Percentiles rank a stretch among this genome's conserved stretches.
Evolutionary conservation across 53 echinoderm and acorn worm genomes (phyloP).

Genomic region (Patiria pectinifera): DNA sequence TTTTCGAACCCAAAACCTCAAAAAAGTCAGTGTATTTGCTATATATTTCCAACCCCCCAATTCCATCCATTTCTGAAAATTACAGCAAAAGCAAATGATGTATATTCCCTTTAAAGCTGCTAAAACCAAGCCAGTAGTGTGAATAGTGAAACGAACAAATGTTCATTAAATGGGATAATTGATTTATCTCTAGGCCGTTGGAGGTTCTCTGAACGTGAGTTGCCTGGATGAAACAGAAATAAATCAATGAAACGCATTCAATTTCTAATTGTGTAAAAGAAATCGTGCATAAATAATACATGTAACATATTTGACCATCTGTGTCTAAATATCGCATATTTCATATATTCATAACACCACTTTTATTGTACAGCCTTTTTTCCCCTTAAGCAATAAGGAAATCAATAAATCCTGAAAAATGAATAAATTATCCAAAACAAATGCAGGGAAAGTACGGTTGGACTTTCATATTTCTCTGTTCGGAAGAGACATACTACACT

Average conservation of each 20-base stretch:
- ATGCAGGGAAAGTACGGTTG: background rate
- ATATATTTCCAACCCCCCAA: no score
- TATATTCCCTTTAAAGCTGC: no score
- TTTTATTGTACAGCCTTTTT: no score
- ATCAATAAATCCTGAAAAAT: background rate
- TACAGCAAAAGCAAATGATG: no score
- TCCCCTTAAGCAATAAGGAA: background rate
- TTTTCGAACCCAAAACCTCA: no score
- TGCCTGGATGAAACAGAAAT: background rate
- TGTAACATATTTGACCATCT: background rate
- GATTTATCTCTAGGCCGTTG: background rate
- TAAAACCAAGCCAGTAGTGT: no score
- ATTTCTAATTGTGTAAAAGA: background rate
- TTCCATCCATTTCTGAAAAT: no score
- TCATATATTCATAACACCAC: background rate
- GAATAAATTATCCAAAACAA: background rate
- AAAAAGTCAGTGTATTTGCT: no score
- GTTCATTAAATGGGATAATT: no score
- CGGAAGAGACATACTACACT: no score
- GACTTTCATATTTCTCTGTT: background rate
- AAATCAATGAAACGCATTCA: background rate
- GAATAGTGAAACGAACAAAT: no score
- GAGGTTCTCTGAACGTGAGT: background rate
- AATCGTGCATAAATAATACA: no score
- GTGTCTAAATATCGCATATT: background rate